A percentile compares a stretch with the other conserved stretches of the same genome.
These are phyloP conservation scores for Macroramphosus scolopax DNA, from an alignment of 2,797 vertebrate species.

Conservation along the genomic window DNA sequence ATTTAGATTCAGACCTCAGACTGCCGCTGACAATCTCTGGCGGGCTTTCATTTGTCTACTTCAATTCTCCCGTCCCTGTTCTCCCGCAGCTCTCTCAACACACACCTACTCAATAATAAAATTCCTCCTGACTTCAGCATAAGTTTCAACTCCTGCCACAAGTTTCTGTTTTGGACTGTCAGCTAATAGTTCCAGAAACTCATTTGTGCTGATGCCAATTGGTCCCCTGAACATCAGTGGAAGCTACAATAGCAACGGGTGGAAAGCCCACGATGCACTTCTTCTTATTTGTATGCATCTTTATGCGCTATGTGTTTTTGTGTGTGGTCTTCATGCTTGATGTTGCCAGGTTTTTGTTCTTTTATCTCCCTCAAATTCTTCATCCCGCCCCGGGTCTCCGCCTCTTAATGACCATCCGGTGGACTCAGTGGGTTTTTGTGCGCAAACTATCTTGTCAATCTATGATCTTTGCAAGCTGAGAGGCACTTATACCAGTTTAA, in stretches of 20 bases:
- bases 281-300: too few species aligned
- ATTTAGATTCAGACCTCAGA: constrained; percentile 55
- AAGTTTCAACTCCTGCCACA: constrained; percentile 18
- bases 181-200: constrained; percentile 24
- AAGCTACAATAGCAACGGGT: too few species aligned
- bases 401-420: too few species aligned
- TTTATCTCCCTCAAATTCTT: too few species aligned
- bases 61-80: constrained; percentile 28
- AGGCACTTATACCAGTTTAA: too few species aligned
- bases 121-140: constrained; percentile 45
- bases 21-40: constrained; percentile 48
- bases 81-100: constrained; percentile 40
- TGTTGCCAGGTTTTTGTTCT: too few species aligned
- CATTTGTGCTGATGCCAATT: constrained; percentile 33
- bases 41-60: constrained; percentile 56
- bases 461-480: constrained; percentile 2
- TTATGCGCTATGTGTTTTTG: too few species aligned
- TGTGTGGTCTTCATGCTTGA: too few species aligned
- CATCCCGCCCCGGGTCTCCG: too few species aligned
- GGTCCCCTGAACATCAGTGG: constrained; percentile 19
- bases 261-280: too few species aligned
- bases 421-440: too few species aligned
- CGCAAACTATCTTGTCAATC: constrained; percentile 13
- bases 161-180: constrained; percentile 25
- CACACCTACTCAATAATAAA: constrained; percentile 41